Conservation (phyloP, 2,113 vertebrate genomes). For the Engraulis encrasicolus region DNA sequence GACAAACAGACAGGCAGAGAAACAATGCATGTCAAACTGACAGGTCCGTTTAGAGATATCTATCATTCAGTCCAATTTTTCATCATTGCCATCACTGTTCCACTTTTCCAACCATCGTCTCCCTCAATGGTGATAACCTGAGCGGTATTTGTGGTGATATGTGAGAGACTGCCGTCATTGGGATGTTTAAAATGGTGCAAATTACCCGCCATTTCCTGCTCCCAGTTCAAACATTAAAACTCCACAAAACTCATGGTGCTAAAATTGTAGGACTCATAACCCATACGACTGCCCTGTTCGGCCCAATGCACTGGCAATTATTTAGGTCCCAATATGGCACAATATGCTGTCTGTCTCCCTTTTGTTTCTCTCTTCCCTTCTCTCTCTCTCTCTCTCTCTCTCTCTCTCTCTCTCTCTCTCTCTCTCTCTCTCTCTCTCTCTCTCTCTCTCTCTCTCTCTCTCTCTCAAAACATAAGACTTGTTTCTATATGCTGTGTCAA, state of each 20-base stretch:
- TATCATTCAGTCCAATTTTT: too few species aligned
- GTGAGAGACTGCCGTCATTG: background rate
- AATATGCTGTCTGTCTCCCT: too few species aligned
- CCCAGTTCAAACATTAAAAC: conserved; percentile 38
- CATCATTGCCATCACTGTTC: background rate
- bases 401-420: too few species aligned
- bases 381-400: too few species aligned
- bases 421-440: background rate
- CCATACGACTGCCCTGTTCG: conserved; percentile 35
- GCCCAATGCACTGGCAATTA: conserved; percentile 38
- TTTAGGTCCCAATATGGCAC: background rate
- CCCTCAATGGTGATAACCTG: background rate
- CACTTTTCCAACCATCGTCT: background rate
- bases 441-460: background rate
- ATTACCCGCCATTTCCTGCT: conserved; percentile 24
- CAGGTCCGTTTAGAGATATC: background rate
- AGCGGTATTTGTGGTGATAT: background rate
- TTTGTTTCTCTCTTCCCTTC: too few species aligned
- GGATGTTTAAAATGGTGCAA: background rate
- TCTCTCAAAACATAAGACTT: conserved; percentile 53
- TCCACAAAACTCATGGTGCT: conserved; percentile 14
- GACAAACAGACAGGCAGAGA: background rate
- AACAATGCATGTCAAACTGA: background rate
- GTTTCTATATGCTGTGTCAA: conserved; percentile 62
- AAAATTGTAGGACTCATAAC: conserved; percentile 29